Conservation (phyloP, 2,113 vertebrate species). For the Gopherus flavomarginatus region DNA sequence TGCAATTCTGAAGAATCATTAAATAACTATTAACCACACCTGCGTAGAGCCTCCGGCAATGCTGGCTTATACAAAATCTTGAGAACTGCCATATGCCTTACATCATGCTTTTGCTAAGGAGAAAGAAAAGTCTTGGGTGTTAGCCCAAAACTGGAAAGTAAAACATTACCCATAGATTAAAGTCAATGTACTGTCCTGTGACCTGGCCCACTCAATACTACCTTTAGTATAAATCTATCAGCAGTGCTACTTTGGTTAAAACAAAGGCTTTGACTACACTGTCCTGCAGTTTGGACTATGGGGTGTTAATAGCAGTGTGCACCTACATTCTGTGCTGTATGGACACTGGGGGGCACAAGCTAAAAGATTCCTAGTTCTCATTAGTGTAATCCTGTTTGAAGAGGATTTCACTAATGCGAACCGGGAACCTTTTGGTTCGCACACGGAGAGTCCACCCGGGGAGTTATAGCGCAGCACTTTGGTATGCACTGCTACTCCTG, state of each 20-base stretch:
- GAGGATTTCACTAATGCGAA: not conserved
- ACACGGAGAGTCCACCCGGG: not conserved
- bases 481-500: not conserved
- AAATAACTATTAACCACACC: slow-evolving; percentile 75
- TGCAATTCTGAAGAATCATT: slow-evolving; percentile 76
- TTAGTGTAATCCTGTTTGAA: not conserved
- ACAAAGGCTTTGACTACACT: not conserved
- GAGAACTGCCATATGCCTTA: slow-evolving; percentile 50
- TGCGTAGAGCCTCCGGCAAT: slow-evolving; percentile 60
- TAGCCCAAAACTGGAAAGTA: slow-evolving; percentile 53
- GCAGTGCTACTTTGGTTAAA: slow-evolving; percentile 27
- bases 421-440: not conserved
- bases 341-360: no score
- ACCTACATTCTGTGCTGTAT: not conserved
- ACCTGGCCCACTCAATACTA: slow-evolving; percentile 39
- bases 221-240: slow-evolving; percentile 46
- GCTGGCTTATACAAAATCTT: slow-evolving; percentile 46
- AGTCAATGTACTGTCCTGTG: slow-evolving; percentile 46
- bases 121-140: slow-evolving; percentile 43
- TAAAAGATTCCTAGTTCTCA: not conserved
- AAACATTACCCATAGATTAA: slow-evolving; percentile 30
- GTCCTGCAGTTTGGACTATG: not conserved
- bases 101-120: slow-evolving; percentile 38
- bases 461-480: not conserved
- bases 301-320: not conserved